These are phyloP conservation scores for Geococcyx californianus DNA, from an alignment of 2,113 vertebrate genomes.

Conservation along the genomic window DNA sequence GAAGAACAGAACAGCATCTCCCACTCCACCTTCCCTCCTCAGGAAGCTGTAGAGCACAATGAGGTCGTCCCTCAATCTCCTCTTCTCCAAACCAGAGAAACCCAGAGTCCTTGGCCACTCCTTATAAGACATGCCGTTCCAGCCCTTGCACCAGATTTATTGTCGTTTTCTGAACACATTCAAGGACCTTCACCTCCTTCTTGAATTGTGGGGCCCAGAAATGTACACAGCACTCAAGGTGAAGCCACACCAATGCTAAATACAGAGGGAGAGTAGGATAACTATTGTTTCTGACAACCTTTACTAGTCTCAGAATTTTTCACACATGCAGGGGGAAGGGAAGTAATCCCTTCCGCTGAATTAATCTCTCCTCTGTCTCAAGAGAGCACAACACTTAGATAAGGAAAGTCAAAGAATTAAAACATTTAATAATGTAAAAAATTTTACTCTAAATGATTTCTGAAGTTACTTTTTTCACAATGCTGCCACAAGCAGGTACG, in stretches of 20 bases:
- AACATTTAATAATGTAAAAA: background rate
- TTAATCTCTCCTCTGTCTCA: background rate
- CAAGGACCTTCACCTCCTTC: no score
- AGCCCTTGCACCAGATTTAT: no score
- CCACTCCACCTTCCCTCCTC: no score
- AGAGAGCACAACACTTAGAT: background rate
- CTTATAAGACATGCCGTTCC: no score
- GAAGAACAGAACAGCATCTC: background rate
- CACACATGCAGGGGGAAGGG: fast-evolving
- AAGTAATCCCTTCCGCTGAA: background rate
- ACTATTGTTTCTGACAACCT: background rate
- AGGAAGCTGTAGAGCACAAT: no score
- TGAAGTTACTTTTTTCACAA: background rate
- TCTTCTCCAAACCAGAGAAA: no score
- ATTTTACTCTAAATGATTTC: background rate
- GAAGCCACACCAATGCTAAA: no score
- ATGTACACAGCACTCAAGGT: no score
- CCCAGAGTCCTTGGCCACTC: no score
- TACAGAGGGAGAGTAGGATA: background rate
- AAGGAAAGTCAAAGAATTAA: background rate
- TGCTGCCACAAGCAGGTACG: background rate
- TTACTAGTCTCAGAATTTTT: background rate
- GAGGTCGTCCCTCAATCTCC: no score
- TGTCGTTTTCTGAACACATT: no score
- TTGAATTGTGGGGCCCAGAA: no score